Percentiles rank a stretch among this genome's conserved stretches.
Evolutionary conservation across 2,797 vertebrate genomes (phyloP).

Genomic region (Siniperca obscura): DNA sequence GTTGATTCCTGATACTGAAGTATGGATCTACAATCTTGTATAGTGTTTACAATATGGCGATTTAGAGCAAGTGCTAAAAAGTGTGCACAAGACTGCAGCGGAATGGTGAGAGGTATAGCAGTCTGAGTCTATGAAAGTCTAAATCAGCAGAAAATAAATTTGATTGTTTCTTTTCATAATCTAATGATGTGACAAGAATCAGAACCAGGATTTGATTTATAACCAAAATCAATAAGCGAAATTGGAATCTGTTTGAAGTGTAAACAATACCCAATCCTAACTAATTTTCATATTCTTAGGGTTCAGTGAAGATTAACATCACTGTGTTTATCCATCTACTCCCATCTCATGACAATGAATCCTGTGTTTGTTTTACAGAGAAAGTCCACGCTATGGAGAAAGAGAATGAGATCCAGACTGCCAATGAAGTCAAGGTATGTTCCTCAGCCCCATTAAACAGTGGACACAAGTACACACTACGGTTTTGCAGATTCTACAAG

Average conservation of each 20-base stretch:
- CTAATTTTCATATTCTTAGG: neutral
- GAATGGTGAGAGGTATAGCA: neutral
- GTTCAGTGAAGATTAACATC: neutral
- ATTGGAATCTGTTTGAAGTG: neutral
- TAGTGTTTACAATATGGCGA: neutral
- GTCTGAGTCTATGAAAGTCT: neutral
- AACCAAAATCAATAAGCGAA: neutral
- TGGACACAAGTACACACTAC: neutral
- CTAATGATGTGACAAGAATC: neutral
- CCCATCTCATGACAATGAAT: neutral
- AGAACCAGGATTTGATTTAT: neutral
- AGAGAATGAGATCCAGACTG: slow-evolving; percentile 96
- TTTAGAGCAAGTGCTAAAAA: neutral
- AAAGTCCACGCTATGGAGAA: slow-evolving; percentile 99
- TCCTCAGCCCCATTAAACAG: neutral
- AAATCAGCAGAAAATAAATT: neutral
- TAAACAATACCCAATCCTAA: neutral
- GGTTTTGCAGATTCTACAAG: too few relatives aligned
- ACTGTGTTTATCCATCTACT: neutral
- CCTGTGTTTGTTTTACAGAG: slow-evolving; percentile 82
- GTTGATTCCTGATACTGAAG: neutral
- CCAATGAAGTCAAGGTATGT: slow-evolving; percentile 95
- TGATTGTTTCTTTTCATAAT: neutral
- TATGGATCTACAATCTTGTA: too few relatives aligned
- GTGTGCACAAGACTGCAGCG: neutral